phyloP scores from a whole-genome alignment of 2,888 invertebrate species.

The Rotaria magnacalcarata region DNA sequence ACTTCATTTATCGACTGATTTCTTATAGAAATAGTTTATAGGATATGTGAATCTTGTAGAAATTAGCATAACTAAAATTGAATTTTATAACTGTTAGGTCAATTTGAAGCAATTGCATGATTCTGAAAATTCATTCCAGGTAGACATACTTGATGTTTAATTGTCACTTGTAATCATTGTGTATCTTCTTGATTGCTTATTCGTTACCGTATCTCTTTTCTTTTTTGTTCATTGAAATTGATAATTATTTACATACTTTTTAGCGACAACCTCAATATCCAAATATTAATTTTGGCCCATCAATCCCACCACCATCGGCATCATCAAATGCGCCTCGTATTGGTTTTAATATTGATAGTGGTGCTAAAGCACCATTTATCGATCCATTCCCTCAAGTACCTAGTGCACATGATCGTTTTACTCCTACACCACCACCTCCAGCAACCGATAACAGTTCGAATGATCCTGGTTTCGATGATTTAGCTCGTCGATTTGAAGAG shows the following conservation, averaged over 20 bases:
- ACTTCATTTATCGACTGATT: too few relatives aligned
- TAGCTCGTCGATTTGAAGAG: constrained; percentile 30
- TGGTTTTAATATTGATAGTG: not conserved
- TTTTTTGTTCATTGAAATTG: not conserved
- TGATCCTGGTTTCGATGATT: constrained; percentile 32
- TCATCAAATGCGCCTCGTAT: not conserved
- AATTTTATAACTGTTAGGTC: not conserved
- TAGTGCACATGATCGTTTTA: not conserved
- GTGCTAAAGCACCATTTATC: not conserved
- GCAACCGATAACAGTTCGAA: not conserved
- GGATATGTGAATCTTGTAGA: not conserved
- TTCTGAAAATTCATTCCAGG: not conserved
- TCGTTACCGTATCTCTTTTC: not conserved
- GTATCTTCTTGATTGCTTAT: not conserved
- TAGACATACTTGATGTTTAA: not conserved
- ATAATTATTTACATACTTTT: not conserved
- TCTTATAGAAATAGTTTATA: too few relatives aligned
- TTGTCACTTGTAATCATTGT: not conserved
- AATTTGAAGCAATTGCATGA: not conserved
- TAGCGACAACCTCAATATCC: constrained; percentile 33
- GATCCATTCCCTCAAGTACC: constrained; percentile 17
- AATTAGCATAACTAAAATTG: not conserved
- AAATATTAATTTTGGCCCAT: constrained; percentile 16
- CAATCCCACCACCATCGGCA: not conserved
- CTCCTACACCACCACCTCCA: not conserved